These are phyloP conservation scores for Burhinus bistriatus DNA, from an alignment of 2,113 vertebrate genomes.

Conservation along the genomic window DNA sequence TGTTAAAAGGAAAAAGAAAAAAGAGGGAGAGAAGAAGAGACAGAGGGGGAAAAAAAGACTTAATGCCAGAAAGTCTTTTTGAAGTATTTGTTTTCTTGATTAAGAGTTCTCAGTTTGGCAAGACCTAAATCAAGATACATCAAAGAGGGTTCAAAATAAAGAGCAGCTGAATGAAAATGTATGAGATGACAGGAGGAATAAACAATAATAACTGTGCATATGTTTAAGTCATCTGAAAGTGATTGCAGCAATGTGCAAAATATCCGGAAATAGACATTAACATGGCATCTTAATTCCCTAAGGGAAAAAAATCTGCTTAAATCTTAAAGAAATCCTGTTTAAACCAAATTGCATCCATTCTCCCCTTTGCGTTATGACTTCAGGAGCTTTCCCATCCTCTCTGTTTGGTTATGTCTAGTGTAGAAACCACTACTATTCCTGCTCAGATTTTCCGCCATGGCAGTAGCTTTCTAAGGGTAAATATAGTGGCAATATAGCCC, in stretches of 20 bases:
- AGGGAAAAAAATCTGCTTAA: conserved; percentile 15
- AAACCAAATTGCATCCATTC: conserved; percentile 24
- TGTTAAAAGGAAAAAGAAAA: background rate
- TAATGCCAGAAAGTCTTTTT: conserved; percentile 52
- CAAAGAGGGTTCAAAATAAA: conserved; percentile 68
- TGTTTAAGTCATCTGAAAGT: conserved; percentile 67
- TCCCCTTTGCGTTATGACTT: background rate
- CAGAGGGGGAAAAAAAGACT: background rate
- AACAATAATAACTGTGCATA: conserved; percentile 65
- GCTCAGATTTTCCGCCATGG: background rate
- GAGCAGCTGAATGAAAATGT: conserved; percentile 67
- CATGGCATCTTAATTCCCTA: conserved; percentile 11
- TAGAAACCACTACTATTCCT: background rate
- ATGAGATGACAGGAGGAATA: conserved; percentile 64
- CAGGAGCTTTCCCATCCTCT: background rate
- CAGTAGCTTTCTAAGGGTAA: background rate
- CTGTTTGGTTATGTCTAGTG: background rate
- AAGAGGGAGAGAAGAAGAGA: background rate
- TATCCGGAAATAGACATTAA: conserved; percentile 52
- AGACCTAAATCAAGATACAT: conserved; percentile 69
- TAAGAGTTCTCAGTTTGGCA: conserved; percentile 65
- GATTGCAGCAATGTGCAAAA: conserved; percentile 65
- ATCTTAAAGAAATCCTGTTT: conserved; percentile 39
- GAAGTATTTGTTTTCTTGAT: conserved; percentile 65
- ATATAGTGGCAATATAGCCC: background rate